phyloP scores from a whole-genome alignment of 2,113 vertebrate genomes.

The Cichladusa arquata region DNA sequence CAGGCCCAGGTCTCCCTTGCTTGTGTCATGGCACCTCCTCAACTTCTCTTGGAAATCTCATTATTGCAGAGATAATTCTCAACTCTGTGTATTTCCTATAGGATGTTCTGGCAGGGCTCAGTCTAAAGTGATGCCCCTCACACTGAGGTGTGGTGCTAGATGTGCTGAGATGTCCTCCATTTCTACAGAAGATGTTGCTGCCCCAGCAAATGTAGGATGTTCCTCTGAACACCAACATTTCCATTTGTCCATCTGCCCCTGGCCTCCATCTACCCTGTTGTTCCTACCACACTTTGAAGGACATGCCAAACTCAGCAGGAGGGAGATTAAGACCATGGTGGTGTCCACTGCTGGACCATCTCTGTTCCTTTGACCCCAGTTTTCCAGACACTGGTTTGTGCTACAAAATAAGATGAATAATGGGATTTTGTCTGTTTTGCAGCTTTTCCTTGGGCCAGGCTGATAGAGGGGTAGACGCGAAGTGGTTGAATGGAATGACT shows the following conservation, averaged over 20 bases:
- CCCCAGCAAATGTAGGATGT: not conserved
- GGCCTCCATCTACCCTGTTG: not conserved
- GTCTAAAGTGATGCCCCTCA: rapidly evolving
- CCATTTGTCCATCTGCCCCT: not conserved
- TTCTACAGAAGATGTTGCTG: not conserved
- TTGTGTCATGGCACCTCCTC: no score
- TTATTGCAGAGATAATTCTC: not conserved
- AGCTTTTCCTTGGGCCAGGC: not conserved
- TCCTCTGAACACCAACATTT: not conserved
- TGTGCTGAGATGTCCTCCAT: not conserved
- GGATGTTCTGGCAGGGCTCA: not conserved
- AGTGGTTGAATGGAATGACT: not conserved
- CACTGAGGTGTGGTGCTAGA: not conserved
- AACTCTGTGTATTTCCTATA: not conserved
- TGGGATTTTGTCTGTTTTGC: not conserved
- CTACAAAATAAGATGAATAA: not conserved
- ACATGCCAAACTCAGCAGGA: not conserved
- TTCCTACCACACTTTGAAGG: not conserved
- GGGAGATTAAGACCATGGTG: no score
- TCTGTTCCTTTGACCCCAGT: not conserved
- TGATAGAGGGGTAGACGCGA: not conserved
- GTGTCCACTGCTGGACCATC: not conserved
- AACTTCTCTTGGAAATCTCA: not conserved
- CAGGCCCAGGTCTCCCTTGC: not conserved
- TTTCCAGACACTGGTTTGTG: not conserved